These are phyloP conservation scores for Villa cingulata DNA, from an alignment of 2,888 invertebrate species.

Conservation along the genomic window DNA sequence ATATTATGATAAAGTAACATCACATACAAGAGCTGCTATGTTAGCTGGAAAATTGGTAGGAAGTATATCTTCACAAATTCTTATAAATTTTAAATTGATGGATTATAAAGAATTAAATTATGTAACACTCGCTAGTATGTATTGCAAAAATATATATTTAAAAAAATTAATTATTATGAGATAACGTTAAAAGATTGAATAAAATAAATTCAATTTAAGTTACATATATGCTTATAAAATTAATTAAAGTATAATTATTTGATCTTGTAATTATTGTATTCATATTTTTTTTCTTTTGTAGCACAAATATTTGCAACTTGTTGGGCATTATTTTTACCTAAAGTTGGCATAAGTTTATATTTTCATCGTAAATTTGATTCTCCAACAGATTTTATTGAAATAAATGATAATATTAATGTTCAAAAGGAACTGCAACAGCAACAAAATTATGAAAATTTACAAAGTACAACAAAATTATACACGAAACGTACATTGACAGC, in stretches of 20 bases:
- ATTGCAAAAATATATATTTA: neutral
- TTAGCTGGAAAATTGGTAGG: conserved; percentile 55
- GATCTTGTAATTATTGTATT: neutral
- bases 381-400: conserved; percentile 1
- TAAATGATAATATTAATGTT: neutral
- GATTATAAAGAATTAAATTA: conserved; percentile 55
- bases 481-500: conserved; percentile 13
- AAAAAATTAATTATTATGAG: neutral
- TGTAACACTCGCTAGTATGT: conserved; percentile 47
- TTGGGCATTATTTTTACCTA: conserved; percentile 49
- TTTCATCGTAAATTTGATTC: conserved; percentile 45
- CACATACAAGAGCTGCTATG: conserved; percentile 56
- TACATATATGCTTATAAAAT: too few relatives aligned
- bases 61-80: conserved; percentile 48
- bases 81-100: conserved; percentile 44
- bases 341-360: conserved; percentile 48
- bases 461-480: conserved; percentile 24
- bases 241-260: too few relatives aligned
- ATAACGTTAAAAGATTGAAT: too few relatives aligned
- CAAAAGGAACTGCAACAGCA: neutral
- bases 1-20: conserved; percentile 58
- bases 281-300: conserved; percentile 24
- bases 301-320: conserved; percentile 46
- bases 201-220: too few relatives aligned
- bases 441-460: conserved; percentile 5